Percentiles rank a stretch among this genome's conserved stretches.
Conservation (phyloP, 2,113 vertebrate species). For the Malaclemys terrapin region DNA sequence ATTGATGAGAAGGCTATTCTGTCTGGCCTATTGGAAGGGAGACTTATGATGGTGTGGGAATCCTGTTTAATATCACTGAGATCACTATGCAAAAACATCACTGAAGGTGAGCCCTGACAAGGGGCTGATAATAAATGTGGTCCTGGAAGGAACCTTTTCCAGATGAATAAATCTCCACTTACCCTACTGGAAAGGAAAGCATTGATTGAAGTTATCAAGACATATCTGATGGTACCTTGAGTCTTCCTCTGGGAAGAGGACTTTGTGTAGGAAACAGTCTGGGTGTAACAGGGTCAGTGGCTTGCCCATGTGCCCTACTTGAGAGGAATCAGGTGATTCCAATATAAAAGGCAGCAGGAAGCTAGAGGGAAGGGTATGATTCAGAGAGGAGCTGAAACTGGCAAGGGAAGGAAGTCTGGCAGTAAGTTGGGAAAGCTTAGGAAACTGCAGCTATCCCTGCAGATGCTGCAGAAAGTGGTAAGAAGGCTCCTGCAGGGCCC, state of each 20-base stretch:
- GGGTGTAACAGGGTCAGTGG: not conserved
- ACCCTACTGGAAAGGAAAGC: not conserved
- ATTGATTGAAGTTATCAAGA: slow-evolving; percentile 23
- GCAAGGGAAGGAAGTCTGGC: not conserved
- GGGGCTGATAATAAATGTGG: not conserved
- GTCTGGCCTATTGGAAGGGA: slow-evolving; percentile 5
- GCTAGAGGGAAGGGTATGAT: not conserved
- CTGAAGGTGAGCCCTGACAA: not conserved
- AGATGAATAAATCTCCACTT: slow-evolving; percentile 20
- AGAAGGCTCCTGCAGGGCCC: not conserved
- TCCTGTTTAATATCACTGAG: not conserved
- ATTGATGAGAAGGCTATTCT: slow-evolving; percentile 24
- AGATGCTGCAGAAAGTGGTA: not conserved
- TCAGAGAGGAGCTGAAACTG: not conserved
- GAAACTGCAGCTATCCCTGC: not conserved
- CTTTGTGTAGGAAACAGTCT: not conserved
- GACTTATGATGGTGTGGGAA: not conserved
- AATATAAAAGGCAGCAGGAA: not conserved
- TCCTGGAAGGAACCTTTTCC: not conserved
- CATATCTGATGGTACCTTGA: not conserved
- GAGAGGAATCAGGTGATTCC: not conserved
- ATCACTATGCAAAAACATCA: not conserved
- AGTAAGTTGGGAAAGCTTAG: not conserved
- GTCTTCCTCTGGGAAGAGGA: not conserved
- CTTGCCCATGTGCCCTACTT: not conserved